These are phyloP conservation scores for Drosophila anomelani DNA, from an alignment of 2,888 invertebrate species.

Conservation along the genomic window DNA sequence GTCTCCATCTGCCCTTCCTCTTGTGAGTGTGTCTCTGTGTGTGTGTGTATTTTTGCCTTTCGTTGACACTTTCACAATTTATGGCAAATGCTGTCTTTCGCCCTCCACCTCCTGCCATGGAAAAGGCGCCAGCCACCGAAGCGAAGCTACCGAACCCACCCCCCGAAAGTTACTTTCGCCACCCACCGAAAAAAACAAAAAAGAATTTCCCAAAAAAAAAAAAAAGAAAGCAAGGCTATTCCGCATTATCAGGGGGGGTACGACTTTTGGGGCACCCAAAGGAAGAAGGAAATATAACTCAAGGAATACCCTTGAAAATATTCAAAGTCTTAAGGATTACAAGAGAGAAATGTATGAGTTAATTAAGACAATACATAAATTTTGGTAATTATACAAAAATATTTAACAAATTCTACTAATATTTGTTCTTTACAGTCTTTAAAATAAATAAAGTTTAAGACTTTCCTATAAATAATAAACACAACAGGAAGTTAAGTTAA, in stretches of 20 bases:
- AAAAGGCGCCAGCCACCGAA: slow-evolving; percentile 66
- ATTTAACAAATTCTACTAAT: too few relatives aligned
- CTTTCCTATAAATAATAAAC: too few relatives aligned
- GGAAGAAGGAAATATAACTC: not conserved
- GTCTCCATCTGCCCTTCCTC: slow-evolving; percentile 26
- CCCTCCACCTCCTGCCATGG: slow-evolving; percentile 53
- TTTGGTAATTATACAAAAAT: too few relatives aligned
- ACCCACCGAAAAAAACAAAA: slow-evolving; percentile 59
- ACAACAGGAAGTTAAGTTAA: too few relatives aligned
- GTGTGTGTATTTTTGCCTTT: slow-evolving; percentile 67
- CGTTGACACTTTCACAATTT: slow-evolving; percentile 82
- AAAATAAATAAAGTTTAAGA: too few relatives aligned
- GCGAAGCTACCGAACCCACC: slow-evolving; percentile 43
- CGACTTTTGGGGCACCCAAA: slow-evolving; percentile 28
- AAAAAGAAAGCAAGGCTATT: slow-evolving; percentile 37
- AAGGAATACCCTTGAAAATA: not conserved
- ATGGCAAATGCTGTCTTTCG: slow-evolving; percentile 77
- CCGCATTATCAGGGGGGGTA: slow-evolving; percentile 18
- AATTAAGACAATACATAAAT: not conserved
- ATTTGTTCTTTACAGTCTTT: too few relatives aligned
- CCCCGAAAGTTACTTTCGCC: slow-evolving; percentile 72
- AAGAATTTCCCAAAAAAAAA: slow-evolving; percentile 31
- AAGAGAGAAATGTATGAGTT: too few relatives aligned
- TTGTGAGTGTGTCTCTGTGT: not conserved
- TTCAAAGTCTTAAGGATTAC: too few relatives aligned